These are phyloP conservation scores for Xylota sylvarum DNA, from an alignment of 2,888 invertebrate species.

Conservation along the genomic window DNA sequence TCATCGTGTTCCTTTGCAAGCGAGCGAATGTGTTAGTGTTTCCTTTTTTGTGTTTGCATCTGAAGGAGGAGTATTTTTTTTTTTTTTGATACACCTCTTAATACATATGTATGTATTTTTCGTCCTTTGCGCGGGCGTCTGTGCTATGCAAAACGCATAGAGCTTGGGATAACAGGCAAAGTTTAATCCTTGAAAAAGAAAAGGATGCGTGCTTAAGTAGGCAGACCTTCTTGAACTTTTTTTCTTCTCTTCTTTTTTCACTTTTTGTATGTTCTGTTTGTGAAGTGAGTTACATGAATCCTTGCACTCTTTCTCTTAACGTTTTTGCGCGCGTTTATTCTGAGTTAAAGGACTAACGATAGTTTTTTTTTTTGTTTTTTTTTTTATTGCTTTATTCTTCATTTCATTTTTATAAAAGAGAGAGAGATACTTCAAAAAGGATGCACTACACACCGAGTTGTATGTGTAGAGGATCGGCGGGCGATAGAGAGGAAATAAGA, in stretches of 20 bases:
- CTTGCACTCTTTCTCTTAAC: conserved; percentile 43
- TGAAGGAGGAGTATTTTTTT: background rate
- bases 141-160: conserved; percentile 26
- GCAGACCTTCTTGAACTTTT: conserved; percentile 77
- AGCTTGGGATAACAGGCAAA: conserved; percentile 55
- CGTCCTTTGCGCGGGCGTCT: conserved; percentile 43
- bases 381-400: conserved; percentile 22
- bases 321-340: conserved; percentile 61
- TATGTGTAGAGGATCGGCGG: background rate
- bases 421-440: conserved; percentile 46
- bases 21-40: background rate
- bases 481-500: conserved; percentile 43
- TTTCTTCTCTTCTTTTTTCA: conserved; percentile 7
- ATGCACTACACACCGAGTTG: conserved; percentile 42
- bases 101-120: conserved; percentile 28
- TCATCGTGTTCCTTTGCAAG: conserved; percentile 24
- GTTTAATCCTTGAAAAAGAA: conserved; percentile 73
- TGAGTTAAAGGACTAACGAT: conserved; percentile 66
- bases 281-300: conserved; percentile 71
- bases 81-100: conserved; percentile 37
- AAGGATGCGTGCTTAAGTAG: conserved; percentile 84
- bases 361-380: conserved; percentile 53
- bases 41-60: conserved; percentile 1
- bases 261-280: conserved; percentile 39
- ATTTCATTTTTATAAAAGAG: conserved; percentile 35